Base-by-base conservation (phyloP, 2,888 invertebrate species). In the Oscheius sp. region DNA sequence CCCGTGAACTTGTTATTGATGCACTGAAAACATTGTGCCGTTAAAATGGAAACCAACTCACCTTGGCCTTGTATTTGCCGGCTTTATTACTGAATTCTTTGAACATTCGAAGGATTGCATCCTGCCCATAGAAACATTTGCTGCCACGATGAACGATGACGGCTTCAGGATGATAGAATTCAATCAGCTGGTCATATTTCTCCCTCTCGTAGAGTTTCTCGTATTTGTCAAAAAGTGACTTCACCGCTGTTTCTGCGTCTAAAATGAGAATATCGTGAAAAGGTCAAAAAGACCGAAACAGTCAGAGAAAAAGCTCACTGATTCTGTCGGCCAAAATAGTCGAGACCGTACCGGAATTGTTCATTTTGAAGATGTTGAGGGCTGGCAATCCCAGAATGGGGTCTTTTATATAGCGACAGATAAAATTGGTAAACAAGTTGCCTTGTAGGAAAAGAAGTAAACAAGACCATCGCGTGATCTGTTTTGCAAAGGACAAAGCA, bases 81-180 rank as follows among this genome's bases (percentile, higher is more conserved):
- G 73, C 72, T 21, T 41, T 27, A 25, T 68, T 69, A 27, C 69
- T 63, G 45, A 76, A 76, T 25, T 69, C 61, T n/a, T 46, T 63
- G 63, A 63, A 63, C 63, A 63, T 63, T 6, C 18, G n/a, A 29
- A 61, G 29, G 43, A 76, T 56, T 9, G 61, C 69, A n/a, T 56
- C 41, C 35, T n/a, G 35, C 9, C 43, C 41, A n/a, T 56, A 55
- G 6, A 27, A 58, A 35, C 49, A 61, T 23, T 41, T 53, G 2
- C 23, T 71, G n/a, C 59, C 53, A 27, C 53, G 25, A 29, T 52
- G 52, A 16, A 73, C 58, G 5, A 55, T n/a, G 16, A 59, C 73
- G 27, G 72, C 72, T 45, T 76, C 74, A 41, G 71, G 71, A 58
- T 76, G 76, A 21, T 76, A 76, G 55, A 56, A 76, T 6, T 46